Evolutionary conservation across 2,797 vertebrate species (phyloP).

Genomic region (Ara ararauna): DNA sequence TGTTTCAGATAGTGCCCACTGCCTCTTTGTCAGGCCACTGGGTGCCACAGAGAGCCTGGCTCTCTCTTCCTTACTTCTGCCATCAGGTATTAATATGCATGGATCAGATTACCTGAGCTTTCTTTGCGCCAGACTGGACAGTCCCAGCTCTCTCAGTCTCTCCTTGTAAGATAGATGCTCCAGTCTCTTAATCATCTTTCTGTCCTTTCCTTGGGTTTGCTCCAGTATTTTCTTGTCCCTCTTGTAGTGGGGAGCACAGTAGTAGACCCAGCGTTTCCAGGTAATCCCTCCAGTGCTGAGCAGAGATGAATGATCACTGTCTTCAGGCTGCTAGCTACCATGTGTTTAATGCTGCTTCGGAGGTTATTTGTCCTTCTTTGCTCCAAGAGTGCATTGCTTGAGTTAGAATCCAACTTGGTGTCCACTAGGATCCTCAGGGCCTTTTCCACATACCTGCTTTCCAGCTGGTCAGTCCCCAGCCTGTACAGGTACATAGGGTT

Average conservation of each 20-base stretch:
- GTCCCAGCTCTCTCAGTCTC: neutral
- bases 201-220: neutral
- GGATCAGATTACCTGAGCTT: neutral
- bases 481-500: neutral
- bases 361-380: neutral
- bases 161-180: neutral
- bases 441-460: neutral
- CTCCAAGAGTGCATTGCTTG: neutral
- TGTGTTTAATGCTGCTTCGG: neutral
- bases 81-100: fast-evolving
- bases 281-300: neutral
- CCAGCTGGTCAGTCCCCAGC: neutral
- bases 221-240: neutral
- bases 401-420: neutral
- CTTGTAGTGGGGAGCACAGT: neutral
- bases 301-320: neutral
- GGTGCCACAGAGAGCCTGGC: neutral
- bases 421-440: fast-evolving
- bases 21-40: neutral
- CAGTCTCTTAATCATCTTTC: neutral
- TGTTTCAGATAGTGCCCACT: fast-evolving
- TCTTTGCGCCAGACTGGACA: neutral
- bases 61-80: neutral
- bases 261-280: neutral
- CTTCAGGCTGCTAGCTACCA: neutral